Percentiles rank a stretch among this genome's conserved stretches.
These are phyloP conservation scores for Proteles cristata DNA, from an alignment of 2,113 vertebrate genomes.

Conservation along the genomic window DNA sequence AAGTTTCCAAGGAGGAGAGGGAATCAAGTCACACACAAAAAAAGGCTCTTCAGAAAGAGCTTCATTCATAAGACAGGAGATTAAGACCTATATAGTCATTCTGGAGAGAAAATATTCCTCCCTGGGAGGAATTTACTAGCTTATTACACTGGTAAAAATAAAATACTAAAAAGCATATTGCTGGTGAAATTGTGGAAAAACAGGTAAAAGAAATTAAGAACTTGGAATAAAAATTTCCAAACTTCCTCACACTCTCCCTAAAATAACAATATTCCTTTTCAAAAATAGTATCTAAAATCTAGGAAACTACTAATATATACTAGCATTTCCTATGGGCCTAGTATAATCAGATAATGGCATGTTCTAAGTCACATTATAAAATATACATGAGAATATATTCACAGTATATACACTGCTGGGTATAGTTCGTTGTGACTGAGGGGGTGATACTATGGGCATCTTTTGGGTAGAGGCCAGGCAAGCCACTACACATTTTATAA, in stretches of 20 bases:
- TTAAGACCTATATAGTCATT: constrained; percentile 35
- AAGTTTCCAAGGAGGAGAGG: constrained; percentile 83
- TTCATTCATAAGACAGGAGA: constrained; percentile 44
- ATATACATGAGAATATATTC: background rate
- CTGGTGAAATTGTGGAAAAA: constrained; percentile 17
- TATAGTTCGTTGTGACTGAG: background rate
- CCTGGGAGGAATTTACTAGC: background rate
- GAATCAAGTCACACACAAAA: constrained; percentile 71
- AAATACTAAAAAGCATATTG: constrained; percentile 47
- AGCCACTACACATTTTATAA: background rate
- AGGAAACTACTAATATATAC: constrained; percentile 17
- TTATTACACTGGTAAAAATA: constrained; percentile 52
- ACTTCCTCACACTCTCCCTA: constrained; percentile 12
- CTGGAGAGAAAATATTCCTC: constrained; percentile 42
- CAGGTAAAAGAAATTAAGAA: constrained; percentile 24
- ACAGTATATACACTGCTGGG: background rate
- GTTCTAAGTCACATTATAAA: constrained; percentile 8
- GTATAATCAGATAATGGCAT: background rate
- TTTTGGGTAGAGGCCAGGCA: background rate
- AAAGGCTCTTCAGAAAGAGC: background rate
- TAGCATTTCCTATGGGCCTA: background rate
- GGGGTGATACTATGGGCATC: background rate
- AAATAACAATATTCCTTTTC: background rate
- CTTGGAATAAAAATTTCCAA: background rate
- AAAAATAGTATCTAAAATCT: constrained; percentile 45